These are phyloP conservation scores for Phasianus colchicus DNA, from an alignment of 2,113 vertebrate genomes.

Conservation along the genomic window DNA sequence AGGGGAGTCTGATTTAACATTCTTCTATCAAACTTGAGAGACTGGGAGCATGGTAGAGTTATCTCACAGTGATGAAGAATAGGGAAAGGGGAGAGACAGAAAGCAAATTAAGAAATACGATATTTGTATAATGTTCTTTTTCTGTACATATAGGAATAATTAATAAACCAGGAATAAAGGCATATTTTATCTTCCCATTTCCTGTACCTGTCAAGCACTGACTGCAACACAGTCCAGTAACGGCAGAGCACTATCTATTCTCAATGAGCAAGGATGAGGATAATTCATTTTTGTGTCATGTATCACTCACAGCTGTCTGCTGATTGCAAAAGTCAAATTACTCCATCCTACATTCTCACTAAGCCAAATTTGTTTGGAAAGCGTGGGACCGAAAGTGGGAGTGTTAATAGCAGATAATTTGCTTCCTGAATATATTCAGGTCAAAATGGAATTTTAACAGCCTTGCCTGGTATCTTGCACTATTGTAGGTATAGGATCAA, in stretches of 20 bases:
- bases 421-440: conserved; percentile 34
- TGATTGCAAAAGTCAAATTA: conserved; percentile 58
- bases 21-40: not conserved
- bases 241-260: not conserved
- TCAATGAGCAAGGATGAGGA: not conserved
- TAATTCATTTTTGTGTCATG: conserved; percentile 58
- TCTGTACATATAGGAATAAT: not conserved
- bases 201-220: not conserved
- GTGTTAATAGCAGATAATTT: conserved; percentile 61
- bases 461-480: not conserved
- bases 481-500: not conserved
- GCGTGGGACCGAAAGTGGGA: not conserved
- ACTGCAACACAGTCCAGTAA: not conserved
- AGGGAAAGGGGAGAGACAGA: not conserved
- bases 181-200: not conserved
- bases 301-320: conserved; percentile 57
- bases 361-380: conserved; percentile 62
- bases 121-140: not conserved
- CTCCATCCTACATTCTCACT: conserved; percentile 35
- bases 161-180: not conserved
- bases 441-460: conserved; percentile 36
- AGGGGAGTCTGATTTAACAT: not conserved
- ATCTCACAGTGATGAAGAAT: not conserved
- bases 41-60: not conserved
- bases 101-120: not conserved